These are phyloP conservation scores for Cladorhizidae sp. DNA, from an alignment of 37 sponge, comb jelly and placozoan genomes.

Conservation along the genomic window DNA sequence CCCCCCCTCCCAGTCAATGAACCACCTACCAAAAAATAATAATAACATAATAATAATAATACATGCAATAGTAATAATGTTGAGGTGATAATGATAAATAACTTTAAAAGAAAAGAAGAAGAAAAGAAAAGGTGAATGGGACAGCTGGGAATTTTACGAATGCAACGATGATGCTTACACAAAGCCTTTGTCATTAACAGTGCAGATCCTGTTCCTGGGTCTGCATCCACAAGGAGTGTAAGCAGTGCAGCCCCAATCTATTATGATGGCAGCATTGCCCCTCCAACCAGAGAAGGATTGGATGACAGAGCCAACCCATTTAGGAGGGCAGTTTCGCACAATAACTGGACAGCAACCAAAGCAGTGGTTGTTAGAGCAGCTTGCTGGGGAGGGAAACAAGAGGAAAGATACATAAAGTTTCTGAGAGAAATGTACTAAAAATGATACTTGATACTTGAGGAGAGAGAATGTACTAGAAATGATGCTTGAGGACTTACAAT, in stretches of 20 bases:
- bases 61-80: background rate
- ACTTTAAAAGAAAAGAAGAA: background rate
- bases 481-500: no score
- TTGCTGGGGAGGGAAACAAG: no score
- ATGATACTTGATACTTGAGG: no score
- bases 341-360: slow-evolving; percentile 38
- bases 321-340: slow-evolving; percentile 6
- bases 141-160: background rate
- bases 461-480: no score
- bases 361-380: background rate
- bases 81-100: background rate
- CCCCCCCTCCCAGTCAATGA: slow-evolving; percentile 49
- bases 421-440: no score
- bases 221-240: background rate
- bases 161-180: slow-evolving; percentile 1
- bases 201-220: slow-evolving; percentile 8
- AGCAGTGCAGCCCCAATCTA: slow-evolving; percentile 30
- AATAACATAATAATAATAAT: background rate
- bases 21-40: slow-evolving; percentile 12
- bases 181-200: slow-evolving; percentile 15
- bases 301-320: slow-evolving; percentile 29
- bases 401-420: no score
- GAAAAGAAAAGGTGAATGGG: background rate
- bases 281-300: slow-evolving; percentile 43
- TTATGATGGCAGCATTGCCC: slow-evolving; percentile 43